phyloP scores from a whole-genome alignment of 2,888 invertebrate species.

The Meliscaeva auricollis region DNA sequence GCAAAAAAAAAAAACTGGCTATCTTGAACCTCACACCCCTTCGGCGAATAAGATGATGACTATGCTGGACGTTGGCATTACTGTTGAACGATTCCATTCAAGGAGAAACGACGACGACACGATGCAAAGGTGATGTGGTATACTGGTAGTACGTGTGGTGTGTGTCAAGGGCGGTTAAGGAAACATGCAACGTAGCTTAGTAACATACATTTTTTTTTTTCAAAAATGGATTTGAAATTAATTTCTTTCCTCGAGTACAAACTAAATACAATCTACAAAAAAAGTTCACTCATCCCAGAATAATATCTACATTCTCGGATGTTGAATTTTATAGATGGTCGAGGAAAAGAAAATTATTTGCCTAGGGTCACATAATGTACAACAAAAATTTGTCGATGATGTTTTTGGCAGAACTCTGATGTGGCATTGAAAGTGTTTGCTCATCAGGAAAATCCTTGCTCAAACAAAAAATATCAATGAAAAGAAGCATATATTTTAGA shows the following conservation, averaged over 20 bases:
- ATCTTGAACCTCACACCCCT: constrained; percentile 27
- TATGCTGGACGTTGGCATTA: constrained; percentile 30
- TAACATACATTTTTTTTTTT: constrained; percentile 22
- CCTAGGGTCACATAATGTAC: not conserved
- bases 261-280: too few relatives aligned
- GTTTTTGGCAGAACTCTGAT: constrained; percentile 17
- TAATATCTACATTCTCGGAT: not conserved
- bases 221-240: constrained; percentile 20
- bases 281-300: not conserved
- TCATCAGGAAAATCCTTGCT: constrained; percentile 38
- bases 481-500: constrained; percentile 12
- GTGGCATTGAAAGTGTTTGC: constrained; percentile 41
- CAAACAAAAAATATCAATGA: constrained; percentile 23
- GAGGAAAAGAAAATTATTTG: constrained; percentile 4
- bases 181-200: constrained; percentile 15
- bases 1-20: constrained; percentile 8
- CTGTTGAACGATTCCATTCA: constrained; percentile 30
- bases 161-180: constrained; percentile 38
- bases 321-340: not conserved
- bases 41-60: constrained; percentile 30
- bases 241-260: constrained; percentile 11
- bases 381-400: constrained; percentile 6
- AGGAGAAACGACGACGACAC: constrained; percentile 14
- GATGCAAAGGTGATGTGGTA: constrained; percentile 7
- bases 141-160: not conserved